Base-by-base conservation (phyloP, 2,113 vertebrate species). In the Dipodomys ordii region DNA sequence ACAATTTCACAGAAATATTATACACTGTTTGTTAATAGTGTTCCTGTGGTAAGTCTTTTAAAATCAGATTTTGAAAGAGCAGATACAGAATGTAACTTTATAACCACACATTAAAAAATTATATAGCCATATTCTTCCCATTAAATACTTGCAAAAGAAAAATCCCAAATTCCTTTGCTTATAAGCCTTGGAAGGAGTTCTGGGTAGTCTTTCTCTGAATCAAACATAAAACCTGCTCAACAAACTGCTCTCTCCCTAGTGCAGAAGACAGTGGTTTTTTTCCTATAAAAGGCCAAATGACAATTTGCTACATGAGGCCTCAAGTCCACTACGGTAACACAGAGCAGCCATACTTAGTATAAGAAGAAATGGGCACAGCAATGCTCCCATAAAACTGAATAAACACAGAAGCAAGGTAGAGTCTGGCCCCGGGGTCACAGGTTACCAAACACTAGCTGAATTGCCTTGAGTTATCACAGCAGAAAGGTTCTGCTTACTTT, bases 1-100 rank as follows among this genome's bases (percentile, higher is more conserved):
- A 53, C 27, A 77, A 91, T 62, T 72, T 94, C 93, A 92, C 49
- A 93, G 30, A 86, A 92, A 74, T 46, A 83, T 44, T 73, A 71
- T 68, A 69, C 77, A 25, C 65, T 82, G 23, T 32, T 28, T 44
- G 64, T 22, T 49, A 35, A 23, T 25, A 69, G 30, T 57, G 11
- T 78, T 39, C 83, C 69, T 77, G 64, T 18, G 15, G 53, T 18
- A 57, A 57, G 53, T 57, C 53, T 57, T 57, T 57, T 57, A 57
- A 57, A 89, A 83, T 53, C 25, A 53, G 19, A 79, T 62, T 57
- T 57, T 57, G n/a, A 72, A 9, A 72, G 11, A 82, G 15, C 27
- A 78, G 81, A 84, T 5, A 73, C 0, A 60, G 46, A 81, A 89
- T 72, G 53, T 28, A 22, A 83, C 57, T 95, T 88, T 79, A 83